These are phyloP conservation scores for Ypsolopha scabrella DNA, from an alignment of 2,888 invertebrate genomes.

Conservation along the genomic window DNA sequence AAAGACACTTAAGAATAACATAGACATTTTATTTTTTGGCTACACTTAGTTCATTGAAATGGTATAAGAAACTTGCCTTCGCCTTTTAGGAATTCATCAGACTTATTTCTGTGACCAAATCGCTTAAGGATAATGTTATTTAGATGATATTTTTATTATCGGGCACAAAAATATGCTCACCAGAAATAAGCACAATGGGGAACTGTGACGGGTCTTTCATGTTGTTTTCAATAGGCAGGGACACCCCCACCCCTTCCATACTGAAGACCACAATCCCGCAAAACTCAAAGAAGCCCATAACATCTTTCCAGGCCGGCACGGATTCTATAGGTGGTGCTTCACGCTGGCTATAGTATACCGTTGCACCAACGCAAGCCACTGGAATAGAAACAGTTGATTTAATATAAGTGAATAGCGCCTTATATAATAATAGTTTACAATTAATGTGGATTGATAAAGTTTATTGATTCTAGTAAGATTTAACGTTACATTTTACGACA, in stretches of 20 bases:
- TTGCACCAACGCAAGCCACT: slow-evolving; percentile 52
- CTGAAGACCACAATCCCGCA: slow-evolving; percentile 72
- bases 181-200: slow-evolving; percentile 33
- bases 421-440: too few relatives aligned
- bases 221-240: slow-evolving; percentile 54
- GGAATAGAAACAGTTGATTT: slow-evolving; percentile 14
- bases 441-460: too few relatives aligned
- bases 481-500: too few relatives aligned
- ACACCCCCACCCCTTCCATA: slow-evolving; percentile 64
- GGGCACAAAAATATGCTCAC: slow-evolving; percentile 22
- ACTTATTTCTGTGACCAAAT: too few relatives aligned
- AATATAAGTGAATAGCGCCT: too few relatives aligned
- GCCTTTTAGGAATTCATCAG: too few relatives aligned
- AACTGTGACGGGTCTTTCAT: slow-evolving; percentile 50
- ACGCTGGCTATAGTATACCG: slow-evolving; percentile 39
- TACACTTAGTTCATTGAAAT: too few relatives aligned
- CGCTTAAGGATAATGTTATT: background rate
- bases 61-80: too few relatives aligned
- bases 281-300: slow-evolving; percentile 56
- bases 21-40: too few relatives aligned
- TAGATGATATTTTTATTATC: background rate
- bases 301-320: slow-evolving; percentile 42
- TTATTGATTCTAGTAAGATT: too few relatives aligned
- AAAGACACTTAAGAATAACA: too few relatives aligned
- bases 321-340: slow-evolving; percentile 29